phyloP scores from a whole-genome alignment of 2,797 vertebrate species.

The Sebastes diaconus region DNA sequence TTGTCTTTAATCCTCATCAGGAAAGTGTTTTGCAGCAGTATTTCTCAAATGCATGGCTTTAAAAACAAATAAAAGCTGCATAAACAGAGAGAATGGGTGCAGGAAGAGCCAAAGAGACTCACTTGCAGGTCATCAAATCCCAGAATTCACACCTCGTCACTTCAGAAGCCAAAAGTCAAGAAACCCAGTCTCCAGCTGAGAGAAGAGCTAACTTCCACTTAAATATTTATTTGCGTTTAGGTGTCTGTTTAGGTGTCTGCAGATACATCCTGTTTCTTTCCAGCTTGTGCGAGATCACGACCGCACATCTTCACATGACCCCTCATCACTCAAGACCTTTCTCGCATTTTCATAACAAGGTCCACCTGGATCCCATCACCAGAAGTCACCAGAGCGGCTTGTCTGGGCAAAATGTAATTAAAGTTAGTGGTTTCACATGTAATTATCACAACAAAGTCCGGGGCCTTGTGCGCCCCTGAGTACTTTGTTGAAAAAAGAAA shows the following conservation, averaged over 20 bases:
- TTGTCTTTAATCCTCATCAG: conserved; percentile 19
- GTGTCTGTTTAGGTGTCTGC: conserved; percentile 47
- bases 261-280: conserved; percentile 23
- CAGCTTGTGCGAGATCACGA: conserved; percentile 38
- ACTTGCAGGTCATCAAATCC: conserved; percentile 41
- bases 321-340: conserved; percentile 54
- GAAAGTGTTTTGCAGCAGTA: background rate
- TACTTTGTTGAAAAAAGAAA: conserved; percentile 58
- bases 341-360: conserved; percentile 60
- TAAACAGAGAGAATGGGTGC: conserved; percentile 10
- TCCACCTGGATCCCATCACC: conserved; percentile 74
- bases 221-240: conserved; percentile 71
- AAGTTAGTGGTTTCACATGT: conserved; percentile 63
- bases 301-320: conserved; percentile 72
- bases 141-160: conserved; percentile 57
- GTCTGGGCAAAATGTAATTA: conserved; percentile 71
- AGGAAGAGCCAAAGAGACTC: conserved; percentile 31
- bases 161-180: conserved; percentile 35
- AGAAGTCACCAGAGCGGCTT: conserved; percentile 53
- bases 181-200: conserved; percentile 51
- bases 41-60: background rate
- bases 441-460: conserved; percentile 69
- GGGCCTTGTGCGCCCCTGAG: conserved; percentile 32
- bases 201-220: conserved; percentile 39
- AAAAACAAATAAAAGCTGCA: background rate